phyloP scores from a whole-genome alignment of 2,888 invertebrate species.

The Xestia rhomboidea region DNA sequence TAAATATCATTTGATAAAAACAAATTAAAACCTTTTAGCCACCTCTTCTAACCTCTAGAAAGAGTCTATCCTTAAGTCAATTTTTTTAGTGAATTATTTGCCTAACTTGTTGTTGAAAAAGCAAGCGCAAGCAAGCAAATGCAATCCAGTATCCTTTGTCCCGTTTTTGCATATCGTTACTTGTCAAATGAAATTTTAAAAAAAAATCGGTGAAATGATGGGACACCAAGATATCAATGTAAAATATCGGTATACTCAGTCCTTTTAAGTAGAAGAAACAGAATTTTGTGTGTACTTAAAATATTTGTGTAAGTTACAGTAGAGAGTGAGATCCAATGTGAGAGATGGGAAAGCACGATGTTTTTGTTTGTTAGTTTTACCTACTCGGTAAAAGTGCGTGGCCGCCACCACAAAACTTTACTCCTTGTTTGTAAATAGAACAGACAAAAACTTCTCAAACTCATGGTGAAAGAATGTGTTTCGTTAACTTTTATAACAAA shows the following conservation, averaged over 20 bases:
- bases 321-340: background rate
- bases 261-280: slow-evolving; percentile 25
- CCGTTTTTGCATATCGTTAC: background rate
- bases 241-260: slow-evolving; percentile 48
- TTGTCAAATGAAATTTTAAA: background rate
- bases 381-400: slow-evolving; percentile 77
- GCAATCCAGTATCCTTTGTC: background rate
- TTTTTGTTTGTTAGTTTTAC: slow-evolving; percentile 75
- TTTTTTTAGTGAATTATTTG: background rate
- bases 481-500: background rate
- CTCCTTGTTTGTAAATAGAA: slow-evolving; percentile 71
- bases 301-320: slow-evolving; percentile 9
- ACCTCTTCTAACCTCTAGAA: background rate
- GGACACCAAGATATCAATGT: slow-evolving; percentile 56
- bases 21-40: background rate
- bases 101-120: too few species aligned
- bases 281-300: slow-evolving; percentile 14
- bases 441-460: slow-evolving; percentile 46
- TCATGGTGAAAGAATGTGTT: background rate
- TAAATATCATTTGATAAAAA: background rate
- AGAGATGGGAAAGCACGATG: background rate
- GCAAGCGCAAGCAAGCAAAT: too few species aligned
- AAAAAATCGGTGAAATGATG: background rate
- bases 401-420: slow-evolving; percentile 87
- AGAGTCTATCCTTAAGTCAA: background rate